Evolutionary conservation across 1,140 invertebrate species (phyloP), one percentile per base, ranked within the genome.

Genomic region (Drosophila baimaii): DNA sequence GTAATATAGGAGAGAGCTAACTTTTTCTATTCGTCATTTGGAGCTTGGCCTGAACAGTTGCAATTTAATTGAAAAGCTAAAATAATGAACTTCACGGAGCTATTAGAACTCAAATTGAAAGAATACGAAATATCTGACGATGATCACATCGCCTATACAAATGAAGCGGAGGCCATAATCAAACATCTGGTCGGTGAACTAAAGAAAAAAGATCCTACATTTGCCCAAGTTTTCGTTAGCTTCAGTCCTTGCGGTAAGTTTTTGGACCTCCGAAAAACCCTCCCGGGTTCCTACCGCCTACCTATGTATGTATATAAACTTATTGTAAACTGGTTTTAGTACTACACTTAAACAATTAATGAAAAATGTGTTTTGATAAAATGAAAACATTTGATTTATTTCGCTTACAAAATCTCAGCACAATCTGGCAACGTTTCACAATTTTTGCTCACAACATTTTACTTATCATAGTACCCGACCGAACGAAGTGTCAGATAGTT

Each of bases 201-300:
- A 1, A 37, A 29, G n/a, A 10, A 17, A 13, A 10, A 5, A 0
- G 71, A 76, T 15, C 3, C 10, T 0, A 1, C 8, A 1, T 74
- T 76, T 13, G 12, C 9, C 15, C 12, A 15, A 1, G 21, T 25
- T 7, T 76, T 66, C 12, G n/a, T 29, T 5, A 62, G 61, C 4
- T 46, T 75, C 2, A 63, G 35, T 8, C 51, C 73, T 35, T 10
- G 33, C 8, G 73, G 61, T 66, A 65, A 54, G 19, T 19, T 51
- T 51, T 21, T 3, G n/a, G n/a, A n/a, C n/a, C n/a, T n/a, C n/a
- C n/a, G n/a, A n/a, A n/a, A n/a, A n/a, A n/a, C n/a, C n/a, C n/a
- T n/a, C n/a, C n/a, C n/a, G n/a, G n/a, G n/a, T n/a, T n/a, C n/a
- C n/a, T n/a, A n/a, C n/a, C n/a, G n/a, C n/a, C n/a, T n/a, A n/a